phyloP scores from a whole-genome alignment of 2,888 invertebrate species.

The Noctua comes region DNA sequence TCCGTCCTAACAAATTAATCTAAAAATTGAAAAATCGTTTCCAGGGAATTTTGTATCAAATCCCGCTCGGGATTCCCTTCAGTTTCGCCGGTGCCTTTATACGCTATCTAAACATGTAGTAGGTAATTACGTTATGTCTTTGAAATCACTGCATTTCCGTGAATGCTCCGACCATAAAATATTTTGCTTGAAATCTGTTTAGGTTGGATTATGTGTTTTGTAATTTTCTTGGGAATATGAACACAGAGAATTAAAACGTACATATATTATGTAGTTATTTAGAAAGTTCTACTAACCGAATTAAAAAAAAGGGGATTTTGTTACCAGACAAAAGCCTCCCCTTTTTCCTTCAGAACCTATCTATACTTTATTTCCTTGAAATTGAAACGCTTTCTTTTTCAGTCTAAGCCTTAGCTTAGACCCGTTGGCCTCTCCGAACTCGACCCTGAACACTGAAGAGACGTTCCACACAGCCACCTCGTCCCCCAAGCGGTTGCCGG shows the following conservation, averaged over 20 bases:
- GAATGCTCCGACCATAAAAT: background rate
- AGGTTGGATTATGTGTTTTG: background rate
- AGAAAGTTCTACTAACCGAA: background rate
- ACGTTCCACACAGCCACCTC: constrained; percentile 94
- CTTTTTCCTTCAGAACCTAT: background rate
- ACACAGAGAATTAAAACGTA: no score
- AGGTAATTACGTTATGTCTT: background rate
- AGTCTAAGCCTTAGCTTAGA: constrained; percentile 93
- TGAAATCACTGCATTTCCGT: background rate
- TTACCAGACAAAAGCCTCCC: background rate
- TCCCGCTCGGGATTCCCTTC: no score
- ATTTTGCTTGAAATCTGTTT: no score
- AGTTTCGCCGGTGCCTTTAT: no score
- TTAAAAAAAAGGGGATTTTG: background rate
- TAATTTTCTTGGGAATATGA: no score
- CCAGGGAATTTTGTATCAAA: no score
- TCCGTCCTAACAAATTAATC: no score
- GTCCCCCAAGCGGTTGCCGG: constrained; percentile 76
- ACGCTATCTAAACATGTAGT: no score
- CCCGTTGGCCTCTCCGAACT: constrained; percentile 87
- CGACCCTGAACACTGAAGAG: constrained; percentile 90
- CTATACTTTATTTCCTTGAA: background rate
- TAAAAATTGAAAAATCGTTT: no score
- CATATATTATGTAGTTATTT: no score
- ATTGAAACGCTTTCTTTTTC: constrained; percentile 60